Evolutionary conservation across 1,140 invertebrate genomes (phyloP), one percentile per base, ranked within the genome.

Genomic region (Cyclina sinensis): DNA sequence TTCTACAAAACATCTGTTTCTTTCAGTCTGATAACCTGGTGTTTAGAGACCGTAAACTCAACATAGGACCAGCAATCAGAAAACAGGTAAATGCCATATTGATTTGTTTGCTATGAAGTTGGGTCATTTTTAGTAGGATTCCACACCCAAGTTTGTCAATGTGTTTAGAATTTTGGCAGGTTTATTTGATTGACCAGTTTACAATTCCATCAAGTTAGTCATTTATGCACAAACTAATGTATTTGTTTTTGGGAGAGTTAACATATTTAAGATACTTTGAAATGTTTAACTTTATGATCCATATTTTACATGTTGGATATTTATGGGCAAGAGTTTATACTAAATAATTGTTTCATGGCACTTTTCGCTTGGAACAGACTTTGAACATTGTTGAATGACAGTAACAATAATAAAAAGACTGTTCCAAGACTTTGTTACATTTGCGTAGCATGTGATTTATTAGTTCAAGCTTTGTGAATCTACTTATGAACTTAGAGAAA

Each of bases 41-140:
- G 54, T 96, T 98, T 89, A 97, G 97, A 94, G 97, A 98, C 94
- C 96, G 98, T 91, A 98, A 98, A 95, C 95, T 98, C 78, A 98
- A 98, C 94, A 98, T 98, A 95, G 98, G 98, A n/a, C 97, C 98
- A 90, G 98, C 98, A 88, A 97, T 98, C 89, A 98, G 98, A 93
- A 98, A 98, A 95, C 98, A 98, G 96, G 97, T 93, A 80, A 84
- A 88, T 90, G 70, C 21, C 18, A 70, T 46, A 39, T 43, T 43
- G 48, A 57, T 43, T 9, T 65, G 27, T 37, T 3, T 70, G 27
- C n/a, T 12, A 65, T 30, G 32, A 65, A 32, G 62, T 35, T 65
- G 9, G 73, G 48, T 24, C 32, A 78, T 30, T 74, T 46, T 78
- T 24, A 48, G 74, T 78, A 78, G 74, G 74, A 78, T 54, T 51